Base-by-base conservation (phyloP, 2,888 invertebrate species). In the Drosophila subquinaria region DNA sequence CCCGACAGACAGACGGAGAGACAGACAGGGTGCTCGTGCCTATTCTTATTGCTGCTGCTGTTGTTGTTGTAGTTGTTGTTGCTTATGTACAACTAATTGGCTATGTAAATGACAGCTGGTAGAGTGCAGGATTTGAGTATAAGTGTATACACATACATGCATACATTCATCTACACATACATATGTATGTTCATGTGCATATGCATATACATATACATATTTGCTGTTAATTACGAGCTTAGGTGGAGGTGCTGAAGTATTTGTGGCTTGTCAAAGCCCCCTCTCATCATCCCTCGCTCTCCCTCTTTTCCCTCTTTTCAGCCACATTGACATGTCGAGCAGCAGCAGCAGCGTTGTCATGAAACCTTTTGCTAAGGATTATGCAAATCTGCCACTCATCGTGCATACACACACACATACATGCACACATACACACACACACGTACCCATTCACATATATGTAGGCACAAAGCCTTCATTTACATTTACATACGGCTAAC, bases 331-430 rank as follows among this genome's bases (percentile, higher is more conserved):
- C 83, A 84, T 84, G 83, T 84, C 76, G 78, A 84, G 87, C 84
- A 79, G 62, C 65, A 79, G 62, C 65, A 73, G 45, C 75, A 61
- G 70, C 81, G 81, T 78, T 87, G 82, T 88, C 88, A 88, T 88
- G 86, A 86, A 86, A 88, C 88, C 82, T 83, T 86, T 87, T 86
- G 71, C 88, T 86, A 83, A 86, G 86, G 88, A 87, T 87, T 87
- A 87, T 87, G 86, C 84, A 87, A 87, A 87, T 87, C 84, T 82
- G 88, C 84, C 86, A 84, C 88, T 84, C 85, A 87, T 84, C 82
- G 73, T 77, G 81, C 80, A 79, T 72, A 82, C 63, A 80, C 73
- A 68, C 68, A 72, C 73, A 66, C 59, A 59, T 35, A 47, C 50
- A 51, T 40, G 51, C 51, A 50, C 51, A 42, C 64, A 43, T 53